phyloP scores from a whole-genome alignment of 1,140 invertebrate genomes.

The Venturia canescens region DNA sequence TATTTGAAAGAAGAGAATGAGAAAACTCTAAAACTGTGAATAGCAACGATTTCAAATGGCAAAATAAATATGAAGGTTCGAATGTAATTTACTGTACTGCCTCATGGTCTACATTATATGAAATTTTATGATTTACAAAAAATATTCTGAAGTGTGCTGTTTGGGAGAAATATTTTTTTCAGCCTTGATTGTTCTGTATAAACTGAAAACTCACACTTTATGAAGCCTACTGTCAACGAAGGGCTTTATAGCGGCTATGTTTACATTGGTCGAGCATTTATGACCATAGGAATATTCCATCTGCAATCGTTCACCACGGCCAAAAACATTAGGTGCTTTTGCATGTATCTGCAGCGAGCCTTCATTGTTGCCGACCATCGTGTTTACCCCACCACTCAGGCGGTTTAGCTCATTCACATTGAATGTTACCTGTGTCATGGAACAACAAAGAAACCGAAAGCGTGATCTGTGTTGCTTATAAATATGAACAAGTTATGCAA shows the following conservation, averaged over 20 bases:
- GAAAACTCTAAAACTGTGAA: no score
- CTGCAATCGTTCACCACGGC: constrained; percentile 87
- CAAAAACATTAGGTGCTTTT: constrained; percentile 87
- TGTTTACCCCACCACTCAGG: constrained; percentile 88
- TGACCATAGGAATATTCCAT: constrained; percentile 87
- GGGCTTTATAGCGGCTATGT: constrained; percentile 86
- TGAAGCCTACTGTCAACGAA: constrained; percentile 76
- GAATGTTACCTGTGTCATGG: constrained; percentile 84
- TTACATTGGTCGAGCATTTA: constrained; percentile 84
- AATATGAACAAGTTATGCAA: background rate
- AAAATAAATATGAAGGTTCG: no score
- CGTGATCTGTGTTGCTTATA: no score
- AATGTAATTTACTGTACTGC: no score
- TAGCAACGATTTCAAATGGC: no score
- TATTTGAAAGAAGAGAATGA: no score
- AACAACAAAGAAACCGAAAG: constrained; percentile 29
- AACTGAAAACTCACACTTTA: constrained; percentile 65
- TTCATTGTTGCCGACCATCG: constrained; percentile 91
- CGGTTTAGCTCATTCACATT: constrained; percentile 86
- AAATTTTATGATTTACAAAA: no score
- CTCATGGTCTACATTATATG: no score
- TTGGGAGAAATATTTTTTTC: no score
- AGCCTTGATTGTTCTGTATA: background rate
- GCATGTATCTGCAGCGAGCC: constrained; percentile 85
- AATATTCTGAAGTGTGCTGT: no score